phyloP scores from a whole-genome alignment of 2,113 vertebrate species.

The Falco punctatus region DNA sequence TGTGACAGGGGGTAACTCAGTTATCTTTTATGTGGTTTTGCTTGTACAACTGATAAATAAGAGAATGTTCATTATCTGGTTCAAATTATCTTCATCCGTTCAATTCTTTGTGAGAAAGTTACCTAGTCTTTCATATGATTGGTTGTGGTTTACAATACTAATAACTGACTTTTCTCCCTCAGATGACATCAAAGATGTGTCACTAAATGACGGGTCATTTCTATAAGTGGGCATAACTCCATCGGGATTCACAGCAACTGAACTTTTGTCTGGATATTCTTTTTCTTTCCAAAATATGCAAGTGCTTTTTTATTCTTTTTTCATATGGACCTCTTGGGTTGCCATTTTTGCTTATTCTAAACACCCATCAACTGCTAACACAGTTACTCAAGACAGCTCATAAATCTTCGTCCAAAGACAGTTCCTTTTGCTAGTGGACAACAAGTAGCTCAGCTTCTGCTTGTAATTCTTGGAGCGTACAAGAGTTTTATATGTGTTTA shows the following conservation, averaged over 20 bases:
- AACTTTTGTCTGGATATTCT: not conserved
- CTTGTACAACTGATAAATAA: not conserved
- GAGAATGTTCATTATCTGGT: not conserved
- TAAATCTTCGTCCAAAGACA: not conserved
- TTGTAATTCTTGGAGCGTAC: not conserved
- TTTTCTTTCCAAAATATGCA: not conserved
- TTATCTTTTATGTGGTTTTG: not conserved
- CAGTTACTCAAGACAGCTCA: not conserved
- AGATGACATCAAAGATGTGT: not conserved
- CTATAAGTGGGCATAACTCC: not conserved
- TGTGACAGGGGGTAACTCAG: not conserved
- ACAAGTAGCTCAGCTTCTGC: not conserved
- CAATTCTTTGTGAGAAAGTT: not conserved
- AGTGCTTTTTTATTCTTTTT: not conserved
- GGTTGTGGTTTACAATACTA: not conserved
- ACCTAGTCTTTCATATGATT: not conserved
- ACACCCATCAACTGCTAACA: not conserved
- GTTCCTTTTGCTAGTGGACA: not conserved
- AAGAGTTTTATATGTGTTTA: not conserved
- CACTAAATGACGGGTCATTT: not conserved
- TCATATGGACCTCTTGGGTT: not conserved
- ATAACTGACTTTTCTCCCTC: not conserved
- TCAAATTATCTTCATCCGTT: not conserved
- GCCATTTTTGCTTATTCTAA: conserved; percentile 7
- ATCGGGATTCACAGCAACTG: not conserved